phyloP scores from a whole-genome alignment of 1,140 invertebrate genomes.

The Planococcus citri region DNA sequence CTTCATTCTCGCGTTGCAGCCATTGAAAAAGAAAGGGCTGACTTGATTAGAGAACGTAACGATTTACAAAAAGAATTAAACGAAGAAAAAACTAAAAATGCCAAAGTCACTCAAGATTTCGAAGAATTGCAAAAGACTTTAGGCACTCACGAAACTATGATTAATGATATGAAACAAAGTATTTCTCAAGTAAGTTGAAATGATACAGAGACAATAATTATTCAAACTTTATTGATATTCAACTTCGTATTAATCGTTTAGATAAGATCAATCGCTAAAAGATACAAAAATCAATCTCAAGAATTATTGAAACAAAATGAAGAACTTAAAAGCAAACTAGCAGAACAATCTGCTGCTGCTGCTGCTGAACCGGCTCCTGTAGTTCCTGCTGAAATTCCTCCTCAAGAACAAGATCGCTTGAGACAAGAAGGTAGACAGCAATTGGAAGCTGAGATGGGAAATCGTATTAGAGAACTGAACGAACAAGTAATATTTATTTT shows the following conservation, averaged over 20 bases:
- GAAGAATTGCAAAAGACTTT: slow-evolving; percentile 53
- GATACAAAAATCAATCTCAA: slow-evolving; percentile 78
- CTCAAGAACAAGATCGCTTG: slow-evolving; percentile 34
- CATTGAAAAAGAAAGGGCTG: background rate
- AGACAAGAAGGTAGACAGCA: slow-evolving; percentile 39
- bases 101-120: slow-evolving; percentile 46
- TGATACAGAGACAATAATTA: no score
- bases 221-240: no score
- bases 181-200: slow-evolving; percentile 39
- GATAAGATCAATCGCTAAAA: slow-evolving; percentile 80
- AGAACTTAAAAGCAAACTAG: slow-evolving; percentile 37
- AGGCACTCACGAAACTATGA: slow-evolving; percentile 49
- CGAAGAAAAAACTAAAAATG: slow-evolving; percentile 38
- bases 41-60: background rate
- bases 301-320: slow-evolving; percentile 51
- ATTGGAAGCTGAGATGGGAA: slow-evolving; percentile 30
- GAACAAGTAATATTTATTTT: slow-evolving; percentile 44
- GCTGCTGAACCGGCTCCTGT: slow-evolving; percentile 29
- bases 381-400: background rate
- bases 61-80: slow-evolving; percentile 39
- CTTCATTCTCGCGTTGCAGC: background rate
- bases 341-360: slow-evolving; percentile 33
- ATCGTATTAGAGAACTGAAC: slow-evolving; percentile 48
- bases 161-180: slow-evolving; percentile 60
- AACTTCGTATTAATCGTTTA: slow-evolving; percentile 35